Evolutionary conservation across 1,140 invertebrate genomes (phyloP).

Genomic region (Pseudomyrmex dendroicus): DNA sequence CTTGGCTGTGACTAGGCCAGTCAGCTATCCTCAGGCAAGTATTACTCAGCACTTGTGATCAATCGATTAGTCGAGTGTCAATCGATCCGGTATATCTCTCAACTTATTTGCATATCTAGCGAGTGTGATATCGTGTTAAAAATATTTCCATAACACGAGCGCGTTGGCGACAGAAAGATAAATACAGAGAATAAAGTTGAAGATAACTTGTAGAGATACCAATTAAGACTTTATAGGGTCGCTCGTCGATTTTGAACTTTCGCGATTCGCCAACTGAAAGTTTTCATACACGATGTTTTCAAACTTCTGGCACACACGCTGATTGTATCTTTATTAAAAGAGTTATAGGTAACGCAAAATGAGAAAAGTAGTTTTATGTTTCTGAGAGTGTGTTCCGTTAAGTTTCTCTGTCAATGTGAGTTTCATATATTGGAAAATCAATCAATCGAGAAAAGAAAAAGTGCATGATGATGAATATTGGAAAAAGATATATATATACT

Average conservation of each 20-base stretch:
- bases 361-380: neutral
- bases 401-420: neutral
- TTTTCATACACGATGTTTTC: too few relatives aligned
- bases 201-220: too few relatives aligned
- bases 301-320: too few relatives aligned
- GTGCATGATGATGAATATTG: neutral
- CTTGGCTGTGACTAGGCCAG: conserved; percentile 96
- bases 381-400: neutral
- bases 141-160: conserved; percentile 2
- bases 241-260: too few relatives aligned
- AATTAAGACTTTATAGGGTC: too few relatives aligned
- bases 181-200: too few relatives aligned
- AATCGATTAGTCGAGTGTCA: conserved; percentile 31
- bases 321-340: too few relatives aligned
- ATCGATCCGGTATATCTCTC: neutral
- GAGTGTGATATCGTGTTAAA: too few relatives aligned
- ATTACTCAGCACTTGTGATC: conserved; percentile 49
- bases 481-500: neutral
- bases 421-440: neutral
- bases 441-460: neutral
- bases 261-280: too few relatives aligned
- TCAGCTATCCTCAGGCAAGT: conserved; percentile 92
- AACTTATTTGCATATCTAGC: too few relatives aligned
- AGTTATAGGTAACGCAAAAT: neutral
- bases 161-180: neutral